These are phyloP conservation scores for Coreius guichenoti DNA, from an alignment of 2,797 vertebrate species.

Conservation along the genomic window DNA sequence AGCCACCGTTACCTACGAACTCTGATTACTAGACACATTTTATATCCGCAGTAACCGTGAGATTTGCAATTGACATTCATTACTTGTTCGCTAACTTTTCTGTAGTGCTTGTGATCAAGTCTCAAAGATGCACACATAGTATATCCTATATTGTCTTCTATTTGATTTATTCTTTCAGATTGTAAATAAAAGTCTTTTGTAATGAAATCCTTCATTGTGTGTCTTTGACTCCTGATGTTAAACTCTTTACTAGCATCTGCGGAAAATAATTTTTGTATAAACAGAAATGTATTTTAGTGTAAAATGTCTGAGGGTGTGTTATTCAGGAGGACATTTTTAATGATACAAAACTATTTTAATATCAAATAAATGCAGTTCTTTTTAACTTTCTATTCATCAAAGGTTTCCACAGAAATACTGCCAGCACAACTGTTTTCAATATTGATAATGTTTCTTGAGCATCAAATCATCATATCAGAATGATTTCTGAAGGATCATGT, in stretches of 20 bases:
- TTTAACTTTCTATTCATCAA: not conserved
- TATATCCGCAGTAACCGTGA: slow-evolving; percentile 58
- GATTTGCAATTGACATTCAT: slow-evolving; percentile 45
- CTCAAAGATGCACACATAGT: slow-evolving; percentile 57
- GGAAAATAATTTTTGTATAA: not conserved
- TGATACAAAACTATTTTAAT: not conserved
- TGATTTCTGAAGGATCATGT: not conserved
- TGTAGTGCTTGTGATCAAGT: slow-evolving; percentile 53
- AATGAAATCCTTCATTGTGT: slow-evolving; percentile 63
- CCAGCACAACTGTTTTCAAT: not conserved
- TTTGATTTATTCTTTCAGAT: slow-evolving; percentile 67
- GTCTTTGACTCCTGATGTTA: not conserved
- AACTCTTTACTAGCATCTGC: too few relatives aligned
- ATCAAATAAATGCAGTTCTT: not conserved
- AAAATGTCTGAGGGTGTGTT: not conserved
- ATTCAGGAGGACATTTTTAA: not conserved
- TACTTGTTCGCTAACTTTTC: slow-evolving; percentile 54
- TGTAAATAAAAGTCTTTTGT: slow-evolving; percentile 84
- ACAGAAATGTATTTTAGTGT: not conserved
- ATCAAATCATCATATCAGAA: not conserved
- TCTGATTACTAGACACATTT: slow-evolving; percentile 49
- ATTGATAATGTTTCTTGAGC: not conserved
- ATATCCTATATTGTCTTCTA: slow-evolving; percentile 56
- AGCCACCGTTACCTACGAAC: not conserved
- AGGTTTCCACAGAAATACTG: not conserved